Percentiles rank a stretch among this genome's conserved stretches.
Evolutionary conservation across 2,888 invertebrate species (phyloP).

Genomic region (Taenaris catops): DNA sequence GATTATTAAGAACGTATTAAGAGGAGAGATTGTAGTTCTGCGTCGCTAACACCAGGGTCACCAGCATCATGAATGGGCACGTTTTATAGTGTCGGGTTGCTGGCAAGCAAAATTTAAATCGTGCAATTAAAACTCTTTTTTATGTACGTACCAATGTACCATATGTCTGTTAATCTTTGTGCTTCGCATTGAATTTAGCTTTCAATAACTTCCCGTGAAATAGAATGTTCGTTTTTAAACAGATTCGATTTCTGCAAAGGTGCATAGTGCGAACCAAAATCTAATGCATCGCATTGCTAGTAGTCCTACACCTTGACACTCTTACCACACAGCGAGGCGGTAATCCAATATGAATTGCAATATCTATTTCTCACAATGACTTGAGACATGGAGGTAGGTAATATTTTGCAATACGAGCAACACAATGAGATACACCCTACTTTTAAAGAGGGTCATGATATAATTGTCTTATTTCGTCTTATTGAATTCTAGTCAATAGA

Average conservation of each 20-base stretch:
- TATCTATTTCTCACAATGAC: conserved; percentile 48
- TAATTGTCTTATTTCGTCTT: conserved; percentile 5
- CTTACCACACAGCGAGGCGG: conserved; percentile 39
- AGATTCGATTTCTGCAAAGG: too few relatives aligned
- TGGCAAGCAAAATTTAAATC: conserved; percentile 5
- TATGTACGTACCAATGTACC: too few relatives aligned
- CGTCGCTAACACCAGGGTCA: conserved; percentile 47
- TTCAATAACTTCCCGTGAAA: too few relatives aligned
- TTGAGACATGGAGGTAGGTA: conserved; percentile 24
- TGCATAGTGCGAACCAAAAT: neutral
- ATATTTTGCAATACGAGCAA: conserved; percentile 23
- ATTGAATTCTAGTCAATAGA: conserved; percentile 8
- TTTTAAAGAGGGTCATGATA: conserved; percentile 3
- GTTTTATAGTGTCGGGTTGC: conserved; percentile 25
- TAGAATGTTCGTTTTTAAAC: too few relatives aligned
- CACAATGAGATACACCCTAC: conserved; percentile 12
- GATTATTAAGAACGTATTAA: conserved; percentile 34
- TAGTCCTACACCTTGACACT: conserved; percentile 47
- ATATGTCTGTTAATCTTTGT: too few relatives aligned
- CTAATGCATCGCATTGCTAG: conserved; percentile 34
- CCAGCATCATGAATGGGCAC: conserved; percentile 41
- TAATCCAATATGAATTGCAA: conserved; percentile 51
- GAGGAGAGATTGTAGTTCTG: conserved; percentile 53
- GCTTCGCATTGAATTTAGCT: too few relatives aligned
- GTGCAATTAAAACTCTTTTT: conserved; percentile 5